Evolutionary conservation across 2,888 invertebrate genomes (phyloP).

Genomic region (Dryobota labecula): DNA sequence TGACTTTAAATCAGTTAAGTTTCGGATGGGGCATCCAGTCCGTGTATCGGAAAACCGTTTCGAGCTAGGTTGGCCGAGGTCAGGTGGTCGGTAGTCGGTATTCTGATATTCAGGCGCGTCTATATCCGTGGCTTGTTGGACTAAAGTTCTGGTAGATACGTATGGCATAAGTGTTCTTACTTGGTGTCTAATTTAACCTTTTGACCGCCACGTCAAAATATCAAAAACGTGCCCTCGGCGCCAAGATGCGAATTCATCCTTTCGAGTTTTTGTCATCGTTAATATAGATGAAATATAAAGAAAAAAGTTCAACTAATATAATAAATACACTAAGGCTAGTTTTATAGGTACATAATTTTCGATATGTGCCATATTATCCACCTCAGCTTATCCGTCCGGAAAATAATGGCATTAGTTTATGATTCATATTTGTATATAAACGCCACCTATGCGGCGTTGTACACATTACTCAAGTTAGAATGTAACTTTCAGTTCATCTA

Average conservation of each 20-base stretch:
- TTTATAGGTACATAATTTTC: neutral
- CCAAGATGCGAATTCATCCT: too few relatives aligned
- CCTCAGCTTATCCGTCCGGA: neutral
- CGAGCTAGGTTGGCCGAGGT: neutral
- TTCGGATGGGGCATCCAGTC: neutral
- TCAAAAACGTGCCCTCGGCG: too few relatives aligned
- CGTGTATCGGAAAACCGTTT: neutral
- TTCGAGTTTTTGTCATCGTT: too few relatives aligned
- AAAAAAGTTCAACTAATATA: too few relatives aligned
- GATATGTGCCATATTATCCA: too few relatives aligned
- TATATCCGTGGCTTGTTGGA: neutral
- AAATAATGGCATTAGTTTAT: neutral
- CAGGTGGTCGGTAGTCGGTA: neutral
- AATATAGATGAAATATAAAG: too few relatives aligned
- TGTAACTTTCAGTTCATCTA: neutral
- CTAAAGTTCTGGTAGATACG: neutral
- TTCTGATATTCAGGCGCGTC: neutral
- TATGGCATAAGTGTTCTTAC: neutral
- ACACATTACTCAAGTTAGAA: neutral
- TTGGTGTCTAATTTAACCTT: neutral
- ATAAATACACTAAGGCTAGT: too few relatives aligned
- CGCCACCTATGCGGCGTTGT: slow-evolving; percentile 28
- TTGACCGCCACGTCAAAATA: too few relatives aligned
- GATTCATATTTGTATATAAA: neutral
- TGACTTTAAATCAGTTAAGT: slow-evolving; percentile 13